Evolutionary conservation across 2,797 vertebrate species (phyloP).

Genomic region (Hoplostethus mediterraneus): DNA sequence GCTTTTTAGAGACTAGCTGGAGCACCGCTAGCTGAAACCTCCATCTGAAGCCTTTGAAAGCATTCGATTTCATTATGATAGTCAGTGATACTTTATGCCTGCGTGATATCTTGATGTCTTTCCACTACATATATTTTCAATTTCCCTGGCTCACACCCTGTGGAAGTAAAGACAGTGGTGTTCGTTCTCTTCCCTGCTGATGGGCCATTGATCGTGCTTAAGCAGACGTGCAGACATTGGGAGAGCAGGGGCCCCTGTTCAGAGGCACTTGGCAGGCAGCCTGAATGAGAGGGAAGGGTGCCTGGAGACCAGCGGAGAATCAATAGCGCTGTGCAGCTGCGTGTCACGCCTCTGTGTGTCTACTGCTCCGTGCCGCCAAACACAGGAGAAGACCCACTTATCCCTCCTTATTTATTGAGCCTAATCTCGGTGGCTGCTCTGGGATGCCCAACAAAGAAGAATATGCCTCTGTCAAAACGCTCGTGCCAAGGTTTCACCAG

Average conservation of each 20-base stretch:
- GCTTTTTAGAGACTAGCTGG: slow-evolving; percentile 49
- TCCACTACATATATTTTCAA: slow-evolving; percentile 83
- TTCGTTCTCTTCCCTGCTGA: slow-evolving; percentile 76
- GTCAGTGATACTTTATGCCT: slow-evolving; percentile 67
- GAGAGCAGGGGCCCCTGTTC: slow-evolving; percentile 81
- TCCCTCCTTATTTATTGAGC: slow-evolving; percentile 76
- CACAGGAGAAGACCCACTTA: slow-evolving; percentile 81
- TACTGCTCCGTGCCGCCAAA: slow-evolving; percentile 77
- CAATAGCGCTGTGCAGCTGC: slow-evolving; percentile 84
- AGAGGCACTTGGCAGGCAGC: slow-evolving; percentile 83
- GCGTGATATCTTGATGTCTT: slow-evolving; percentile 71
- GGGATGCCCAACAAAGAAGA: slow-evolving; percentile 59
- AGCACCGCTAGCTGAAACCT: slow-evolving; percentile 44
- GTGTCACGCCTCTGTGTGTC: slow-evolving; percentile 80
- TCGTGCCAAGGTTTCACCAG: slow-evolving; percentile 31
- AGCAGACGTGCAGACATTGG: slow-evolving; percentile 85
- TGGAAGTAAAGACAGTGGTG: slow-evolving; percentile 78
- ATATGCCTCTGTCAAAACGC: slow-evolving; percentile 53
- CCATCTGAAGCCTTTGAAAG: slow-evolving; percentile 58
- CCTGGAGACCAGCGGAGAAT: slow-evolving; percentile 82
- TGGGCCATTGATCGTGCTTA: slow-evolving; percentile 85
- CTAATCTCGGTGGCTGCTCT: slow-evolving; percentile 73
- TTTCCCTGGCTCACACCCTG: slow-evolving; percentile 74
- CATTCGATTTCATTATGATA: slow-evolving; percentile 67
- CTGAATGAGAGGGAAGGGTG: slow-evolving; percentile 80